Percentiles rank a stretch among this genome's conserved stretches.
Evolutionary conservation across 2,113 vertebrate species (phyloP).

Genomic region (Typhlomys cinereus): DNA sequence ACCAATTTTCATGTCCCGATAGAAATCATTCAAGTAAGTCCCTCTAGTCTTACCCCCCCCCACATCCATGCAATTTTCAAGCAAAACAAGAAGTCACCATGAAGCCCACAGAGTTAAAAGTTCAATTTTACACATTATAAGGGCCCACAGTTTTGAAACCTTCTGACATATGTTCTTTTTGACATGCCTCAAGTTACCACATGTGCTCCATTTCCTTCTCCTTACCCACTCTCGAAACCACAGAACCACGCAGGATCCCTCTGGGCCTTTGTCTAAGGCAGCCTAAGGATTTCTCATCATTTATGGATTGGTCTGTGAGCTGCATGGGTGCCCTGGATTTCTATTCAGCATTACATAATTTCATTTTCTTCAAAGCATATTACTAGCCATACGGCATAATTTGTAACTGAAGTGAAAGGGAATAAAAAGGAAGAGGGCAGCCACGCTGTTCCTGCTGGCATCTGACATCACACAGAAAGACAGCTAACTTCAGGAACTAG

Average conservation of each 20-base stretch:
- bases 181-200: neutral
- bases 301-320: neutral
- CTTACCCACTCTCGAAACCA: neutral
- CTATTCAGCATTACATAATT: neutral
- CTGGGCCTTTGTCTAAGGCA: neutral
- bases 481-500: neutral
- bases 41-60: neutral
- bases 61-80: neutral
- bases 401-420: neutral
- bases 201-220: fast-evolving
- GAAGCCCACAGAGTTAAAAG: neutral
- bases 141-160: neutral
- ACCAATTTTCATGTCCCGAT: neutral
- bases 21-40: neutral
- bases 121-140: neutral
- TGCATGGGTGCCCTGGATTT: neutral
- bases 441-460: neutral
- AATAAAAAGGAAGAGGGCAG: too few species aligned
- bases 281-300: neutral
- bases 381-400: neutral
- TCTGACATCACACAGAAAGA: neutral
- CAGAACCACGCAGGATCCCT: neutral
- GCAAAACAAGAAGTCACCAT: neutral
- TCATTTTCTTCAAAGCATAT: neutral
- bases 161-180: constrained; percentile 32